A percentile compares a stretch with the other conserved stretches of the same genome.
phyloP scores from a whole-genome alignment of 2,113 vertebrate species.

The Holacanthus passer region DNA sequence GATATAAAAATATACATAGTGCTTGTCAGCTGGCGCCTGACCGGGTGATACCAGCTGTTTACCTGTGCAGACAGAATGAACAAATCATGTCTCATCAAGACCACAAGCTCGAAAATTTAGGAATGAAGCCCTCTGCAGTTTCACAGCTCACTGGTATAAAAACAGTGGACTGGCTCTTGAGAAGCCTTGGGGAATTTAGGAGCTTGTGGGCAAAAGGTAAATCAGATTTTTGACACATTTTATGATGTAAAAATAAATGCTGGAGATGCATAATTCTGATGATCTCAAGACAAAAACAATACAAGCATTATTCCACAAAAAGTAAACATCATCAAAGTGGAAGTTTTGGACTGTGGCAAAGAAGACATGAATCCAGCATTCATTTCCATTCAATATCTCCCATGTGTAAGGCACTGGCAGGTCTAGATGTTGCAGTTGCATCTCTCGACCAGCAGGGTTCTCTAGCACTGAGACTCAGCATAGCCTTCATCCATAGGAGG shows the following conservation, averaged over 20 bases:
- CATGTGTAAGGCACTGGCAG: neutral
- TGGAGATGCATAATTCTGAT: conserved; percentile 6
- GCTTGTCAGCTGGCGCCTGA: neutral
- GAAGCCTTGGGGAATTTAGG: neutral
- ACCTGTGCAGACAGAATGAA: neutral
- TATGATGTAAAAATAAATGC: neutral
- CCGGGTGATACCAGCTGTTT: neutral
- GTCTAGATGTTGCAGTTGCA: conserved; percentile 28
- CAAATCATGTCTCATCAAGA: conserved; percentile 9
- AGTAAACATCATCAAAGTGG: conserved; percentile 8
- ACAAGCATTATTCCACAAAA: conserved; percentile 4
- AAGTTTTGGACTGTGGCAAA: conserved; percentile 4
- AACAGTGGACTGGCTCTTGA: neutral
- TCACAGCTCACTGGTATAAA: neutral
- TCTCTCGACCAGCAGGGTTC: conserved; percentile 32
- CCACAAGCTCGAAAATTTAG: neutral
- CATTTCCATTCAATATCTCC: conserved; percentile 3
- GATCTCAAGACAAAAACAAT: neutral
- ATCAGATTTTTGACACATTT: neutral
- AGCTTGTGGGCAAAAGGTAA: conserved; percentile 2
- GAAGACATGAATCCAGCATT: conserved; percentile 24
- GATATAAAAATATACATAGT: conserved; percentile 42
- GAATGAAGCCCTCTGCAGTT: neutral
- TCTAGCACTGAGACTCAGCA: conserved; percentile 80
- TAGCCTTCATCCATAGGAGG: conserved; percentile 25